phyloP scores from a whole-genome alignment of 1,140 invertebrate species.

The Sinella curviseta region DNA sequence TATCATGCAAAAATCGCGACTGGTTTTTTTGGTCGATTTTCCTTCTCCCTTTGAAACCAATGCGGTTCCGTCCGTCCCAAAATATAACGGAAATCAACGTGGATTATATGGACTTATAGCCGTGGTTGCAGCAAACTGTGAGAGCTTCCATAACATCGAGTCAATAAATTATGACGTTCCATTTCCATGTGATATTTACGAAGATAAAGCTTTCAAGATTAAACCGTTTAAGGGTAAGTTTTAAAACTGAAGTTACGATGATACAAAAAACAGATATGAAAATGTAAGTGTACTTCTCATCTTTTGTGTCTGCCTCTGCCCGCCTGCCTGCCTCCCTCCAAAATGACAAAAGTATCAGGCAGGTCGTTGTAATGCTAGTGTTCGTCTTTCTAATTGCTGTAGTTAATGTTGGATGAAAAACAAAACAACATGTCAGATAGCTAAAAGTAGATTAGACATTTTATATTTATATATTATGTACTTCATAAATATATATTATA shows the following conservation, averaged over 20 bases:
- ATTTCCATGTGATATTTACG: slow-evolving; percentile 24
- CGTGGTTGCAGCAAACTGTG: slow-evolving; percentile 25
- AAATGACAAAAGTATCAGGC: too few species aligned
- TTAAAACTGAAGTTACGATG: neutral
- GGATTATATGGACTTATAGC: slow-evolving; percentile 10
- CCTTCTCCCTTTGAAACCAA: neutral
- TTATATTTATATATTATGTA: too few species aligned
- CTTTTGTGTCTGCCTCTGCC: too few species aligned
- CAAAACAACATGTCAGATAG: neutral
- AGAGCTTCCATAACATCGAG: slow-evolving; percentile 26
- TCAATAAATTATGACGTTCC: slow-evolving; percentile 26
- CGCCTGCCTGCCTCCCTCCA: too few species aligned
- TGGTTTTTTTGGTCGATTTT: slow-evolving; percentile 8
- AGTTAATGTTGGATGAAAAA: neutral
- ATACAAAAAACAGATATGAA: too few species aligned
- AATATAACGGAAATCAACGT: neutral
- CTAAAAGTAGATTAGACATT: too few species aligned
- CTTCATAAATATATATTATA: too few species aligned
- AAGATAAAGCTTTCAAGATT: slow-evolving; percentile 21
- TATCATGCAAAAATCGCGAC: neutral
- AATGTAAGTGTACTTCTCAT: too few species aligned
- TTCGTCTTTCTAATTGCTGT: neutral
- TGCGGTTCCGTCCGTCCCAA: too few species aligned
- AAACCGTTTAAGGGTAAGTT: slow-evolving; percentile 23
- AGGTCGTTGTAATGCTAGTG: too few species aligned